Percentiles rank a stretch among this genome's conserved stretches.
These are phyloP conservation scores for Chionomys nivalis DNA, from an alignment of 2,113 vertebrate species.

Conservation along the genomic window DNA sequence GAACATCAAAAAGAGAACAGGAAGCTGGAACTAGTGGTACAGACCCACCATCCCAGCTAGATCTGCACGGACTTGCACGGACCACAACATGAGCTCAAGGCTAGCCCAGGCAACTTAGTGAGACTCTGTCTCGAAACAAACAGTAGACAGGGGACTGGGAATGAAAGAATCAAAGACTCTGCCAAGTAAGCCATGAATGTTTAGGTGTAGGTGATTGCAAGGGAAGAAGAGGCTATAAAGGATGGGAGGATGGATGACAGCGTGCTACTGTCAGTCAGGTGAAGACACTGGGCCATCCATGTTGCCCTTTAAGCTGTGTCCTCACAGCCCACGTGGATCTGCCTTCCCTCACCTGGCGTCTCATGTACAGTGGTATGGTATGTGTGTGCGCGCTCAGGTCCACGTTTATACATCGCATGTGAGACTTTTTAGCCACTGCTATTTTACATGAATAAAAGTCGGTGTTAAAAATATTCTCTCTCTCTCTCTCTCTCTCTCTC, in stretches of 20 bases:
- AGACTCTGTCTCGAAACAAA: too few relatives aligned
- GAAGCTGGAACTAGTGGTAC: background rate
- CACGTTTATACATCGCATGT: background rate
- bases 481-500: background rate
- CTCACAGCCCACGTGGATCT: background rate
- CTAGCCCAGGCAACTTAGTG: background rate
- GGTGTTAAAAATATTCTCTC: background rate
- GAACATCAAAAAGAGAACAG: too few relatives aligned
- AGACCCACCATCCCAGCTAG: background rate
- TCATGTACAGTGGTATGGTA: background rate
- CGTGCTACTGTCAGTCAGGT: background rate
- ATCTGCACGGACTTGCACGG: background rate
- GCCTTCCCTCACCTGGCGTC: background rate
- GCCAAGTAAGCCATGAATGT: background rate
- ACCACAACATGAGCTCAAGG: background rate
- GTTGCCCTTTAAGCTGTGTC: background rate
- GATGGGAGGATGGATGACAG: rapidly evolving
- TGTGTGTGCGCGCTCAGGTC: background rate
- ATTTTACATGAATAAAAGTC: slow-evolving; percentile 12
- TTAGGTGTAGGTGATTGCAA: background rate
- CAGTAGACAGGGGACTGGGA: background rate
- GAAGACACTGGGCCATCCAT: background rate
- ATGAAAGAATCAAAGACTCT: background rate
- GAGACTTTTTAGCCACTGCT: background rate
- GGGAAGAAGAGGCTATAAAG: background rate